Evolutionary conservation across 2,888 invertebrate species (phyloP), one percentile per base, ranked within the genome.

Genomic region (Melangyna quadrimaculata): DNA sequence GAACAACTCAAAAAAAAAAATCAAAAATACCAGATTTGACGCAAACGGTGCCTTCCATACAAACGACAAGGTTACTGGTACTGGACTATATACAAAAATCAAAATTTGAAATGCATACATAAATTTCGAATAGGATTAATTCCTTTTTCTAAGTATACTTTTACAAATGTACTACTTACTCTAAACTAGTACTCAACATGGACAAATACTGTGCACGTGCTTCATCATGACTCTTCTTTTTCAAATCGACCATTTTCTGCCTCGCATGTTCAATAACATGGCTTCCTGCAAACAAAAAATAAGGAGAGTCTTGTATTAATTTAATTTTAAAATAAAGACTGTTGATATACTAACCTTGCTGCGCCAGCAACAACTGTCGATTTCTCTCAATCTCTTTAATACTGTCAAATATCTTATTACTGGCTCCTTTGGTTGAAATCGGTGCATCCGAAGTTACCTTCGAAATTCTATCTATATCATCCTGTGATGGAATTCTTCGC

Each of bases 201-300:
- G 90, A 90, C 57, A 97, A 97, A 97, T 98, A 98, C 88, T 97
- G 95, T 22, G 96, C 96, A 87, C 96, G 95, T 3, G 97, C 98
- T 92, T 98, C 98, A 90, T 97, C 96, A 89, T 98, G 97, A 0
- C 96, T 97, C 59, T 96, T 94, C 88, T 96, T 94, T 90, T 98
- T 97, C 73, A 98, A 92, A 89, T 97, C 97, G 81, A 95, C 94
- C 88, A 98, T 97, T 89, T 98, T 95, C 88, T 97, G 95, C 45
- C 97, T 94, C 92, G 98, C 98, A 90, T 98, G 96, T 90, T 98
- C 97, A 89, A 98, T 97, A 87, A 98, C 96, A 93, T 96, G 96
- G 88, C 96, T 96, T 83, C 98, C 98, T 98, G 80, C 27, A 73
- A 79, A n/a, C n/a, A 48, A 69, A 35, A 78, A 83, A 57, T 51